phyloP scores from a whole-genome alignment of 2,797 vertebrate species.

The Megaceryle alcyon region DNA sequence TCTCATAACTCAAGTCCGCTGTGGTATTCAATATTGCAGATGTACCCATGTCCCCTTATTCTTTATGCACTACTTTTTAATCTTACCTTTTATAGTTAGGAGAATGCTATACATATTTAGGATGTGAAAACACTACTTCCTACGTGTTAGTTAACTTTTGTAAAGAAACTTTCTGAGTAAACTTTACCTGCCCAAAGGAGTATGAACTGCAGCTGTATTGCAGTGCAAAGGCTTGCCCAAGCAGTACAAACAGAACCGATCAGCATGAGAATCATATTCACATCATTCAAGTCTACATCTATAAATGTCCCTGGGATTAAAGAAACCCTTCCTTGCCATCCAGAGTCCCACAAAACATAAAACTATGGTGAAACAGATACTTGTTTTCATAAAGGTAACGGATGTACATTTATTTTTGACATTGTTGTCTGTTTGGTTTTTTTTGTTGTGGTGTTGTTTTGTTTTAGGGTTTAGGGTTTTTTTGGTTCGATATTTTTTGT shows the following conservation, averaged over 20 bases:
- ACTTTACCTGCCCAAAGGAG: background rate
- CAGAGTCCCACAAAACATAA: background rate
- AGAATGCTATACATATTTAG: background rate
- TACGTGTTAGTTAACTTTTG: background rate
- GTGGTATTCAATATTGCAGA: background rate
- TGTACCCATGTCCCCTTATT: background rate
- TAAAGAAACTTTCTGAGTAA: background rate
- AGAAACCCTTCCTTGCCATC: background rate
- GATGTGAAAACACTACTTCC: background rate
- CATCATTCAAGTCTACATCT: background rate
- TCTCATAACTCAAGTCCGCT: background rate
- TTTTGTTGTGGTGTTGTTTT: no score
- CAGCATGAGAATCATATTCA: background rate
- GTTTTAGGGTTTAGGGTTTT: background rate
- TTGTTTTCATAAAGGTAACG: conserved; percentile 31
- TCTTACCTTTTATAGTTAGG: background rate
- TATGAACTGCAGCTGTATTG: background rate
- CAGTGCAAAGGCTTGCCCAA: background rate
- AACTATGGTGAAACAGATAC: conserved; percentile 29
- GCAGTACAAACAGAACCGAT: background rate
- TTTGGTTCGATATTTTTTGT: no score
- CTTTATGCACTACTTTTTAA: background rate
- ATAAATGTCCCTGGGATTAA: background rate
- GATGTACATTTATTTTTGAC: background rate
- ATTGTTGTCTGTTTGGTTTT: background rate